Percentiles rank a stretch among this genome's conserved stretches.
Conservation (phyloP, 2,113 vertebrate genomes). For the Amia ocellicauda region DNA sequence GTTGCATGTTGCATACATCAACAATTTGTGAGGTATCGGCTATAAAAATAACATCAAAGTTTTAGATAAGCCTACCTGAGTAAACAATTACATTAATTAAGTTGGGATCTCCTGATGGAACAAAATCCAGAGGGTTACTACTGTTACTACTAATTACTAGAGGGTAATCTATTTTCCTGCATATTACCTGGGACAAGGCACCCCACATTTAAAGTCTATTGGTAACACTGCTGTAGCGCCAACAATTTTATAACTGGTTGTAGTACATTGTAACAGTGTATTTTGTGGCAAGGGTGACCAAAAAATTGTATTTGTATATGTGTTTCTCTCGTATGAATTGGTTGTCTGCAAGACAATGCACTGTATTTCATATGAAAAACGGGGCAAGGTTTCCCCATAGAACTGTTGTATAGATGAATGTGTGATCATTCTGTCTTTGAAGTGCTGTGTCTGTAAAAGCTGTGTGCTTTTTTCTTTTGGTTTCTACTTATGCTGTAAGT, state of each 20-base stretch:
- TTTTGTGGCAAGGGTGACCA: slow-evolving; percentile 40
- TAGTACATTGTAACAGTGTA: slow-evolving; percentile 67
- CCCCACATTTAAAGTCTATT: too few species aligned
- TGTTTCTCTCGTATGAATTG: slow-evolving; percentile 58
- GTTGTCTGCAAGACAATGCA: slow-evolving; percentile 59
- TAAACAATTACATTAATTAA: too few species aligned
- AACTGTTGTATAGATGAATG: slow-evolving; percentile 77
- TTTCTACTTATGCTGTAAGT: slow-evolving; percentile 38
- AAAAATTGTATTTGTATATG: slow-evolving; percentile 60
- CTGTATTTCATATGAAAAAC: slow-evolving; percentile 72
- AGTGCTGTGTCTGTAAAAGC: slow-evolving; percentile 77
- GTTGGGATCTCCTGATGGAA: too few species aligned
- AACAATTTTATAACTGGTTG: slow-evolving; percentile 15
- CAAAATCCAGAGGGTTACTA: too few species aligned
- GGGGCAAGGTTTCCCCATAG: slow-evolving; percentile 61
- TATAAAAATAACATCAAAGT: too few species aligned
- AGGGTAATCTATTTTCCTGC: too few species aligned
- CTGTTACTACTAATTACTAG: too few species aligned
- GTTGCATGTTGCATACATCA: too few species aligned
- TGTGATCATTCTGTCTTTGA: slow-evolving; percentile 75
- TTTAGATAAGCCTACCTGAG: too few species aligned
- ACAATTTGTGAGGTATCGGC: too few species aligned
- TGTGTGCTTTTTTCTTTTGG: slow-evolving; percentile 59
- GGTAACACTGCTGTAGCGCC: slow-evolving; percentile 10
- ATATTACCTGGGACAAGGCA: too few species aligned